Evolutionary conservation across 1,140 invertebrate species (phyloP), one percentile per base, ranked within the genome.

Genomic region (Drosophila lacertosa): DNA sequence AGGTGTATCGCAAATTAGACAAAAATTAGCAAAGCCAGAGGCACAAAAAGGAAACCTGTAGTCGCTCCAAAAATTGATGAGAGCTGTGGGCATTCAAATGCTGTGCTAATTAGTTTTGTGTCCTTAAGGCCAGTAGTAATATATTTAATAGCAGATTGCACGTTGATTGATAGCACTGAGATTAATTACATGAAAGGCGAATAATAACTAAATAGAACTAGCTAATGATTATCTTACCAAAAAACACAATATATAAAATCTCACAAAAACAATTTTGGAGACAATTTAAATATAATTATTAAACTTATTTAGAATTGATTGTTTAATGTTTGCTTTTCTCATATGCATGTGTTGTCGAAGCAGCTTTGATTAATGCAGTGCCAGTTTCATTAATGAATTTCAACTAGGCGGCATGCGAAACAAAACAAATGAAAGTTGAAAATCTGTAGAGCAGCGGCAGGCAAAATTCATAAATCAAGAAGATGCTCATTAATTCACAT

Each of bases 61-160:
- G 26, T 26, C 39, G 29, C 18, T 40, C 35, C 24, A 74, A 65
- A 74, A 83, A 74, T 84, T 83, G 66, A 82, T 80, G 67, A 84
- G 63, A 63, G 50, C 66, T 45, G 11, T 11, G 67, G 80, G 76
- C 67, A 72, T 64, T 72, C 63, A 75, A 39, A 48, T 47, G 39
- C 37, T 55, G 45, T 73, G 72, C 75, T 83, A 83, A 83, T 83
- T 83, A 86, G 81, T 83, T 83, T 80, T 54, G 54, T 74, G 64
- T 60, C 69, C 77, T 42, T 29, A 48, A 48, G 35, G 35, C 16
- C 18, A 39, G 40, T 4, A 6, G n/a, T 18, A 32, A 24, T 45
- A 33, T 11, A 22, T 32, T 26, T 57, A 18, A 39, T 22, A 39
- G 51, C 35, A 26, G 13, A 26, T n/a, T 57, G 15, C 15, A 32